These are phyloP conservation scores for Eretmochelys imbricata DNA, from an alignment of 2,113 vertebrate genomes.

Conservation along the genomic window DNA sequence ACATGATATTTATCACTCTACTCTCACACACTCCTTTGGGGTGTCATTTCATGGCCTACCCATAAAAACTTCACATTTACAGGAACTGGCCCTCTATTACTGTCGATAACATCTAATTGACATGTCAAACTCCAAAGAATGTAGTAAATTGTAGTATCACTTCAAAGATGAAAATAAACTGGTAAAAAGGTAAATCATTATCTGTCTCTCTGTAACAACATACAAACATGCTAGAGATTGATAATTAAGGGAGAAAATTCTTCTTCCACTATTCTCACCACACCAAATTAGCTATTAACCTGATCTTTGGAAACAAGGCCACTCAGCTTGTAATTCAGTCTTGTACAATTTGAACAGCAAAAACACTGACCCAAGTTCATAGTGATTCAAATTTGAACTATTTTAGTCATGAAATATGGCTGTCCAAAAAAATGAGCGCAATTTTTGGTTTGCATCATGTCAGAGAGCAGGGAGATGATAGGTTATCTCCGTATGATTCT, in stretches of 20 bases:
- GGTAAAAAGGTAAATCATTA: constrained; percentile 73
- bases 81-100: constrained; percentile 79
- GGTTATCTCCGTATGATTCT: neutral
- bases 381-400: neutral
- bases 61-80: constrained; percentile 80
- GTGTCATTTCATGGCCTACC: constrained; percentile 74
- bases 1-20: constrained; percentile 61
- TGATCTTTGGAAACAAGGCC: constrained; percentile 14
- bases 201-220: constrained; percentile 35
- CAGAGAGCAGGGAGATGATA: neutral
- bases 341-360: neutral
- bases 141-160: constrained; percentile 75
- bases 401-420: constrained; percentile 12
- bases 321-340: neutral
- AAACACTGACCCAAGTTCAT: neutral
- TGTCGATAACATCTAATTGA: constrained; percentile 82
- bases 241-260: constrained; percentile 52
- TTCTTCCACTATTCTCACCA: neutral
- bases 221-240: constrained; percentile 5
- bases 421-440: neutral
- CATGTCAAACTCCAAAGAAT: constrained; percentile 78
- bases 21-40: constrained; percentile 62
- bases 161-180: constrained; percentile 72
- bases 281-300: constrained; percentile 51
- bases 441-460: neutral